Base-by-base conservation (phyloP, 1,140 invertebrate species). In the Apis laboriosa region DNA sequence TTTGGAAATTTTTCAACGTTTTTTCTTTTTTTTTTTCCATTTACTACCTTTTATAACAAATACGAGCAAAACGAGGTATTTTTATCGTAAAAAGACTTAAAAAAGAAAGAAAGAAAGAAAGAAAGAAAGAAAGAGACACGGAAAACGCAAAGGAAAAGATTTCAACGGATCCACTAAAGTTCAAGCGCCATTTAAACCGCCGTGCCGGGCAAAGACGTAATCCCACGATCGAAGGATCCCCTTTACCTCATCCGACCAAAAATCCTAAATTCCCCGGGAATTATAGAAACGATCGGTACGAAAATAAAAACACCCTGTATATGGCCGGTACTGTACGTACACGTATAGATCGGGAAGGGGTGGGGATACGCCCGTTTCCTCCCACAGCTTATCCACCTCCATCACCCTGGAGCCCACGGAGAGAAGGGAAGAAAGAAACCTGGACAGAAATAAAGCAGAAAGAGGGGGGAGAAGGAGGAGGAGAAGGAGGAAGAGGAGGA, bases 311-410 rank as follows among this genome's bases (percentile, higher is more conserved):
- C 80, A 77, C 64, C 74, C 64, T 70, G 64, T 77, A 77, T 61
- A 70, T 60, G 55, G 63, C n/a, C 74, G 64, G 56, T 82, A 77
- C 64, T 24, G 64, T 24, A 61, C 73, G 73, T 60, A 64, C 61
- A 64, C 67, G 13, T 61, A 80, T 78, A 84, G 70, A 73, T 51
- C 60, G 58, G 12, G 9, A 61, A 68, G 55, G 34, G 72, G 70
- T 64, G 78, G 67, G 60, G 66, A 89, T 79, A 85, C 58, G 64
- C 80, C 78, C 88, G 84, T 86, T 88, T 88, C 77, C 88, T 90
- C 90, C 81, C 86, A 89, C 85, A 87, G 90, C 90, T 92, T 92
- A 91, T 92, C 91, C 90, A 91, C 86, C 90, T 92, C 89, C 91
- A 91, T 91, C 92, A 91, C 85, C 85, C 84, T 73, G 77, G 68